Base-by-base conservation (phyloP, 2,797 vertebrate genomes). In the Ctenopoma multispine region DNA sequence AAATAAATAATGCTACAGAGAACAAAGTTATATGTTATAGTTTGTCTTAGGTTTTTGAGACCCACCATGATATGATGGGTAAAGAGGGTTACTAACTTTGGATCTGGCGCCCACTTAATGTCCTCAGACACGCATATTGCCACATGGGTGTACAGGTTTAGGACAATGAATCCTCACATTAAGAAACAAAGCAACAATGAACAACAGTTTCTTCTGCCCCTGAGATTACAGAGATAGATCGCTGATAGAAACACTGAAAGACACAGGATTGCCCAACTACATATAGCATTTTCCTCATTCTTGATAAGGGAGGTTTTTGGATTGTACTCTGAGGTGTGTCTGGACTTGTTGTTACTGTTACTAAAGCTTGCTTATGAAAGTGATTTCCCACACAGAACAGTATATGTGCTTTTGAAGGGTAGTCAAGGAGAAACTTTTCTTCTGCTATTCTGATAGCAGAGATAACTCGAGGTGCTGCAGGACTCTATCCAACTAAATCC, bases 231-330 rank as follows among this genome's bases (percentile, higher is more conserved):
- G 15, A 75, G 15, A 38, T 23, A 74, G 69, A 78, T 65, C 15
- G 50, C 47, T 66, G 71, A 63, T 78, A 70, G 72, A 59, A 77
- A 46, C 10, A 60, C 20, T 66, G 10, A 4, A 36, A 60, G 43
- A 20, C 54, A 38, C 7, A 40, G 3, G 54, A 71, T 74, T 70
- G 36, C 72, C 46, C 46, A 82, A 80, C 61, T 47, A 43, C 64
- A 73, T 41, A 2, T 68, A 74, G n/a, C n/a, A 54, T 60, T 69
- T 85, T 78, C 79, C 69, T 85, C 76, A 79, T 88, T 86, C 82
- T 80, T 81, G n/a, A 72, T 56, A 47, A 38, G 71, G 59, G 51
- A 75, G 56, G 51, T 53, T 64, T 50, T 21, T 56, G 62, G 64
- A 50, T 76, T 67, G 75, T 56, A 75, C 64, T 71, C 24, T 17